Evolutionary conservation across 2,113 vertebrate genomes (phyloP).

Genomic region (Bungarus multicinctus): DNA sequence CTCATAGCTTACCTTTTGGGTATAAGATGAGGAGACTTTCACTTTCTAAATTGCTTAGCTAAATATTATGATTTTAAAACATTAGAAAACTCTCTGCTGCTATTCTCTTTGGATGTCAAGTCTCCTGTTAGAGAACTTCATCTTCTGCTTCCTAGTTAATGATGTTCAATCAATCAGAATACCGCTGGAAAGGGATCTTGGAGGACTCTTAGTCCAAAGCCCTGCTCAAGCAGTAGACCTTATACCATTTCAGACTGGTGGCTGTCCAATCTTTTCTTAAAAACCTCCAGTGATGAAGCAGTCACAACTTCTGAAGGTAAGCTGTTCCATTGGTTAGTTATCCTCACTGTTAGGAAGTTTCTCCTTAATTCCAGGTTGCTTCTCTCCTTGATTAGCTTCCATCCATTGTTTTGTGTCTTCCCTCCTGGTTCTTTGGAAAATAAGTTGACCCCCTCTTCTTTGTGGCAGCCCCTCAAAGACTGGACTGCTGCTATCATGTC

Average conservation of each 20-base stretch:
- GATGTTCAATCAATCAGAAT: neutral
- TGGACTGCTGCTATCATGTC: neutral
- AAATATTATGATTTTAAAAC: neutral
- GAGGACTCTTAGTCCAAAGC: neutral
- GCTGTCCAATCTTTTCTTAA: no score
- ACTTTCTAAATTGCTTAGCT: neutral
- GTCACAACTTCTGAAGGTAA: neutral
- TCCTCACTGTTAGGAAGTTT: neutral
- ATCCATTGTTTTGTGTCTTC: neutral
- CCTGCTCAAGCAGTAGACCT: neutral
- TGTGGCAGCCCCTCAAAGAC: neutral
- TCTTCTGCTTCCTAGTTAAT: neutral
- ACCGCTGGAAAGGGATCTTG: no score
- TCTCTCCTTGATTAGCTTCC: neutral
- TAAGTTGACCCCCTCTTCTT: neutral
- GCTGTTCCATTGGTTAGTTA: neutral
- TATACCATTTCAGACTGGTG: no score
- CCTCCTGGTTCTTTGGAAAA: neutral
- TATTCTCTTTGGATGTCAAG: neutral
- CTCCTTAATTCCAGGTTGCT: neutral
- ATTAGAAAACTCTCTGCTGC: neutral
- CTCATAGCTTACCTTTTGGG: neutral
- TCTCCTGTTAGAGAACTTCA: neutral
- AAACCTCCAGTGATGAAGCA: neutral
- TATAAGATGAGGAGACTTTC: neutral